These are phyloP conservation scores for Leptinotarsa juncta DNA, from an alignment of 2,888 invertebrate genomes.

Conservation along the genomic window DNA sequence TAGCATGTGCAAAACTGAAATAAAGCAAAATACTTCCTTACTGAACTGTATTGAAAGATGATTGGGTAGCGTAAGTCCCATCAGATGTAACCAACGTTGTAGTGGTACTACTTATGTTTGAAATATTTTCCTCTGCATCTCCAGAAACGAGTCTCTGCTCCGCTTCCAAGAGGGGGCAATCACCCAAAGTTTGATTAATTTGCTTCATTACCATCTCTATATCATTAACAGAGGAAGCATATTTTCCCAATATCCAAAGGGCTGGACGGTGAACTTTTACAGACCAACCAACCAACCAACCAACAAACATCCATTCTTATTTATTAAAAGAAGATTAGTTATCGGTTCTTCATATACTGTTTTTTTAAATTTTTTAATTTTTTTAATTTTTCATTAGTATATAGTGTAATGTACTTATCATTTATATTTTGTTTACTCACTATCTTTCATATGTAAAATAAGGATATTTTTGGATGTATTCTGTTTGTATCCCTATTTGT, in stretches of 20 bases:
- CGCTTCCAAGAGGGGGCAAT: conserved; percentile 74
- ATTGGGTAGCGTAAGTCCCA: conserved; percentile 98
- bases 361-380: no score
- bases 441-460: no score
- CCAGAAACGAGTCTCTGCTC: conserved; percentile 81
- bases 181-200: conserved; percentile 75
- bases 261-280: conserved; percentile 93
- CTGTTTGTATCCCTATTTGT: no score
- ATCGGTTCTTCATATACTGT: no score
- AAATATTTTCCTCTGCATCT: conserved; percentile 70
- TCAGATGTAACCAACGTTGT: conserved; percentile 93
- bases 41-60: conserved; percentile 89
- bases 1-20: conserved; percentile 15
- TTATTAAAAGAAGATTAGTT: no score
- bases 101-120: conserved; percentile 47
- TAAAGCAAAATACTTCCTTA: conserved; percentile 64
- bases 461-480: no score
- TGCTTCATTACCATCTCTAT: conserved; percentile 84
- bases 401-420: no score
- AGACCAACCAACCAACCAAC: conserved; percentile 63
- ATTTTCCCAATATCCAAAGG: conserved; percentile 98
- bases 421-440: no score
- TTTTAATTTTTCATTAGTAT: no score
- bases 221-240: conserved; percentile 82
- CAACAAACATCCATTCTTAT: no score